Percentiles rank a stretch among this genome's conserved stretches.
Evolutionary conservation across 2,797 vertebrate species (phyloP).

Genomic region (Salmo trutta): DNA sequence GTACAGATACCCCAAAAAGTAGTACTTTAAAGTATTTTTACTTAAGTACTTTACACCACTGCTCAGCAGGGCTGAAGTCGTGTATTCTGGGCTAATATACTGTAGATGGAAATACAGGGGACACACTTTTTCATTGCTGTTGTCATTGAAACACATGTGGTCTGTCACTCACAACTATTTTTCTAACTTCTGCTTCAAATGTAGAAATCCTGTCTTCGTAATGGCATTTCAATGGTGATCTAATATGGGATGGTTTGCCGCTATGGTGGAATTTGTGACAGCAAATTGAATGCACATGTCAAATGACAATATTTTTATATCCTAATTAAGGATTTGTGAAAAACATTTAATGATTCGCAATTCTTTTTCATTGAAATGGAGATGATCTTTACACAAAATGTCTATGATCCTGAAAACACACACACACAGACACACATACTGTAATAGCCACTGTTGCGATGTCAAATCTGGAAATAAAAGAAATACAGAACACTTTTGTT

Average conservation of each 20-base stretch:
- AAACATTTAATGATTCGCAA: slow-evolving; percentile 1
- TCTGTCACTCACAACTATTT: not conserved
- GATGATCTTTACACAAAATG: not conserved
- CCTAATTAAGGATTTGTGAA: slow-evolving; percentile 5
- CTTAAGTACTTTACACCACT: not conserved
- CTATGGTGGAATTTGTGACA: not conserved
- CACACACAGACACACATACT: not conserved
- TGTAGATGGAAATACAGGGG: not conserved
- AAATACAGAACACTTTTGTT: not conserved
- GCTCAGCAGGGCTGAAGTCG: not conserved
- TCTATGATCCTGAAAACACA: not conserved
- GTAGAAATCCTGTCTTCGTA: not conserved
- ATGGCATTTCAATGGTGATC: slow-evolving; percentile 1
- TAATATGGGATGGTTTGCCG: not conserved
- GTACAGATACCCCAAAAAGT: no score
- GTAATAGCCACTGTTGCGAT: not conserved
- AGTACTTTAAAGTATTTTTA: no score
- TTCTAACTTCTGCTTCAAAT: not conserved
- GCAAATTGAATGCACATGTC: not conserved
- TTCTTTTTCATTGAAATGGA: slow-evolving; percentile 5
- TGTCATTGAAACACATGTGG: not conserved
- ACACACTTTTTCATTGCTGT: not conserved
- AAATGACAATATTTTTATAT: slow-evolving; percentile 5
- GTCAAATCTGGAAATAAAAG: slow-evolving; percentile 7
- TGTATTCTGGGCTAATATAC: not conserved